Evolutionary conservation across 2,888 invertebrate genomes (phyloP).

Genomic region (Archaeoteleia sp.): DNA sequence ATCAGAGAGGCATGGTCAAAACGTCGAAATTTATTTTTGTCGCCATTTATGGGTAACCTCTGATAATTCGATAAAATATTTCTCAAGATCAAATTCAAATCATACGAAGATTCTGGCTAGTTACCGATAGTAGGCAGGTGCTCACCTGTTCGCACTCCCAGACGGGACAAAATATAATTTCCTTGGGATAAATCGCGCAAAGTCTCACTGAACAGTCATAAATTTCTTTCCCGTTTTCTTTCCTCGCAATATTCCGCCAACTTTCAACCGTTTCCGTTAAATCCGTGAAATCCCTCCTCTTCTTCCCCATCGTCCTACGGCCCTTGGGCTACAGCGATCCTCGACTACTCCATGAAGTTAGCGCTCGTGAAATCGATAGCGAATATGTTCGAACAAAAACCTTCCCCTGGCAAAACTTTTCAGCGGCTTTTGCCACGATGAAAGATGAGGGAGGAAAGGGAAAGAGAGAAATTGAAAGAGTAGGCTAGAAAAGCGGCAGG

Average conservation of each 20-base stretch:
- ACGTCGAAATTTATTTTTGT: too few relatives aligned
- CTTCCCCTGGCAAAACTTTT: slow-evolving; percentile 53
- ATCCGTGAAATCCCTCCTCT: slow-evolving; percentile 61
- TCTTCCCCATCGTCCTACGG: slow-evolving; percentile 33
- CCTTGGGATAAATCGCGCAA: slow-evolving; percentile 62
- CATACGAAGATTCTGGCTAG: slow-evolving; percentile 43
- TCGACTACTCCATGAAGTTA: slow-evolving; percentile 51
- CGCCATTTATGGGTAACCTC: too few relatives aligned
- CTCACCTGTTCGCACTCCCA: slow-evolving; percentile 26
- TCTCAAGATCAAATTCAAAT: slow-evolving; percentile 35
- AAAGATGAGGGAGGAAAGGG: slow-evolving; percentile 37
- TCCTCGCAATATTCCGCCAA: slow-evolving; percentile 60
- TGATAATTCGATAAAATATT: slow-evolving; percentile 53
- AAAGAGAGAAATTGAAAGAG: slow-evolving; percentile 52
- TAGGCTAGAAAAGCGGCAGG: slow-evolving; percentile 29
- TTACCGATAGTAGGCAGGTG: slow-evolving; percentile 47
- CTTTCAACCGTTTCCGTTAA: slow-evolving; percentile 65
- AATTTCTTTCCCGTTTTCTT: slow-evolving; percentile 57
- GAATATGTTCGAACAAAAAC: slow-evolving; percentile 54
- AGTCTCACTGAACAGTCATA: slow-evolving; percentile 64
- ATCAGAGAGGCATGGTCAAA: too few relatives aligned
- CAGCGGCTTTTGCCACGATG: slow-evolving; percentile 51
- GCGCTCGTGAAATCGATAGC: slow-evolving; percentile 49
- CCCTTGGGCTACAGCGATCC: slow-evolving; percentile 50
- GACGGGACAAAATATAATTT: slow-evolving; percentile 62